Evolutionary conservation across 1,140 invertebrate species (phyloP).

Genomic region (Neuroterus valhalla): DNA sequence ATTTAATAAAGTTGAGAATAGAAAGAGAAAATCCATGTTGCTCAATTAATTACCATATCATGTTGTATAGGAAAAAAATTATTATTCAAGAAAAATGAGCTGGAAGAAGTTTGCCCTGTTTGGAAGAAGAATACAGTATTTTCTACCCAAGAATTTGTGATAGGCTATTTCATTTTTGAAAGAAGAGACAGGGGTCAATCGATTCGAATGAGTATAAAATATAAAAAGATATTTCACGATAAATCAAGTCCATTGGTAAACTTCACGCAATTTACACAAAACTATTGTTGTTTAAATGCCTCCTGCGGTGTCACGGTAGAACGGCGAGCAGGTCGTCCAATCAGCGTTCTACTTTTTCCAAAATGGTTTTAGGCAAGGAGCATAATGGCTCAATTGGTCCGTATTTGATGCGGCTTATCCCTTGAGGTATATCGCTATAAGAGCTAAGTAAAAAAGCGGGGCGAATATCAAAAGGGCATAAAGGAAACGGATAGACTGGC

Average conservation of each 20-base stretch:
- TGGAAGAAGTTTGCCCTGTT: no score
- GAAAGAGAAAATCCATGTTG: no score
- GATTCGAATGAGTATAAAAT: conserved; percentile 1
- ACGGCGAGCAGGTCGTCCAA: conserved; percentile 50
- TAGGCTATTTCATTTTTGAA: neutral
- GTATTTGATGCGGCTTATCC: conserved; percentile 54
- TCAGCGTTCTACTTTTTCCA: conserved; percentile 44
- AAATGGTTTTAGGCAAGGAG: conserved; percentile 58
- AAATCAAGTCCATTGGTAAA: conserved; percentile 56
- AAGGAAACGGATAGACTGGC: conserved; percentile 53
- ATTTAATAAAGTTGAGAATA: no score
- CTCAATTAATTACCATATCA: no score
- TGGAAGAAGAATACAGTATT: no score
- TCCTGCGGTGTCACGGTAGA: conserved; percentile 57
- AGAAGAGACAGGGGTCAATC: conserved; percentile 7
- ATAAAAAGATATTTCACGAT: conserved; percentile 52
- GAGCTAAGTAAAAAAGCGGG: conserved; percentile 42
- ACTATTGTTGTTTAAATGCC: conserved; percentile 48
- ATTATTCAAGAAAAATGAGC: no score
- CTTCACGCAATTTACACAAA: conserved; percentile 54
- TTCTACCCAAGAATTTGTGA: neutral
- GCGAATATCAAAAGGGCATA: conserved; percentile 46
- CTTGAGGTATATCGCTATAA: conserved; percentile 39
- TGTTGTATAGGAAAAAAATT: no score
- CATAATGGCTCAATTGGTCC: conserved; percentile 55